Evolutionary conservation across 2,888 invertebrate species (phyloP), one percentile per base, ranked within the genome.

Genomic region (Iphiclides podalirius): DNA sequence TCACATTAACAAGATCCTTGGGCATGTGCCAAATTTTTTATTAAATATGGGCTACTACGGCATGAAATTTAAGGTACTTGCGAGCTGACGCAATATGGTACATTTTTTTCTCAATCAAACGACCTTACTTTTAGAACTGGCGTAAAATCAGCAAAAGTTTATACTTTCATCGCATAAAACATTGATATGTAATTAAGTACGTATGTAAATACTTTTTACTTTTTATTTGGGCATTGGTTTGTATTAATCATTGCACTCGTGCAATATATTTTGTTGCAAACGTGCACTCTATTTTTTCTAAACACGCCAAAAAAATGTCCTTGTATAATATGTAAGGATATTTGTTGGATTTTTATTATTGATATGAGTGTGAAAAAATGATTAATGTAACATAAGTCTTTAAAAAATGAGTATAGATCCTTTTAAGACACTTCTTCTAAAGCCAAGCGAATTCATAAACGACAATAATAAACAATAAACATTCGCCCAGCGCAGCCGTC

Each of bases 381-480:
- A n/a, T n/a, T n/a, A n/a, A n/a, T n/a, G n/a, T n/a, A n/a, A n/a
- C n/a, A n/a, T n/a, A n/a, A n/a, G n/a, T n/a, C n/a, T n/a, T n/a
- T n/a, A n/a, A n/a, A n/a, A n/a, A n/a, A n/a, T n/a, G n/a, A n/a
- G n/a, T n/a, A n/a, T n/a, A n/a, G n/a, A n/a, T n/a, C n/a, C n/a
- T n/a, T n/a, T n/a, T n/a, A n/a, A n/a, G n/a, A n/a, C n/a, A n/a
- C n/a, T n/a, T n/a, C n/a, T n/a, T n/a, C n/a, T n/a, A 37, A 38
- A 37, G 12, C 37, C 43, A 31, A 14, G 11, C 31, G 8, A 42
- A 35, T n/a, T 14, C n/a, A 43, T 34, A 47, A 46, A 54, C 52
- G 45, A 52, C 50, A 66, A 72, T 72, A 66, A 72, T 72, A 75
- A 72, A 67, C 66, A 65, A 63, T 66, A 69, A 69, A 64, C 64